These are phyloP conservation scores for Amiota minor DNA, from an alignment of 2,888 invertebrate species.

Conservation along the genomic window DNA sequence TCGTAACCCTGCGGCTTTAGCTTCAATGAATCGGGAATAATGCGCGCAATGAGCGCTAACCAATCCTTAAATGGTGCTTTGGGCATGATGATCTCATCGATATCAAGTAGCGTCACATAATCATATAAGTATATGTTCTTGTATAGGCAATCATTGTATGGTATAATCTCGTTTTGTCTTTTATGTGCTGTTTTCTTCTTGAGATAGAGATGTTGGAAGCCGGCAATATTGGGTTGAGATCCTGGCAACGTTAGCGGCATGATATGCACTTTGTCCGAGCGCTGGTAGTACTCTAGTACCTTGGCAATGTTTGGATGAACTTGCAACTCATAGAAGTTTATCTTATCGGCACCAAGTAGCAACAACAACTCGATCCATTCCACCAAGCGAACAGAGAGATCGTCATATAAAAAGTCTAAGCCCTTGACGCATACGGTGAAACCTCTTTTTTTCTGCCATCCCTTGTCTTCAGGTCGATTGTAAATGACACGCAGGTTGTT, in stretches of 20 bases:
- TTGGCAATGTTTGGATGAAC: conserved; percentile 91
- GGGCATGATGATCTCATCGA: conserved; percentile 94
- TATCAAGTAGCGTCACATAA: conserved; percentile 88
- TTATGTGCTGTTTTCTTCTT: conserved; percentile 76
- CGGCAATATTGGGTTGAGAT: conserved; percentile 89
- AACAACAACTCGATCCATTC: conserved; percentile 93
- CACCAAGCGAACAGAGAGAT: conserved; percentile 86
- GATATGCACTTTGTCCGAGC: conserved; percentile 78
- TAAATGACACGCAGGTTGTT: conserved; percentile 89
- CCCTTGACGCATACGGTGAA: conserved; percentile 93
- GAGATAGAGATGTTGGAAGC: conserved; percentile 86
- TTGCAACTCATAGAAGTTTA: conserved; percentile 89
- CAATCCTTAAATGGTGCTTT: conserved; percentile 43
- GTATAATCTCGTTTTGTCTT: conserved; percentile 91
- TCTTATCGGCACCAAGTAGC: conserved; percentile 87
- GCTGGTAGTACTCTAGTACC: conserved; percentile 78
- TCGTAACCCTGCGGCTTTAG: conserved; percentile 50
- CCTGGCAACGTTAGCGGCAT: conserved; percentile 87
- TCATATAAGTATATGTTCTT: conserved; percentile 90
- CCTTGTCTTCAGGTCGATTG: conserved; percentile 79
- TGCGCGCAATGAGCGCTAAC: conserved; percentile 75
- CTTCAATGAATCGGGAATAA: not conserved
- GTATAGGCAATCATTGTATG: conserved; percentile 95
- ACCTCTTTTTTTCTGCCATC: not conserved
- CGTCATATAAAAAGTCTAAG: conserved; percentile 90